phyloP scores from a whole-genome alignment of 2,113 vertebrate genomes.

The Catharus bicknelli region DNA sequence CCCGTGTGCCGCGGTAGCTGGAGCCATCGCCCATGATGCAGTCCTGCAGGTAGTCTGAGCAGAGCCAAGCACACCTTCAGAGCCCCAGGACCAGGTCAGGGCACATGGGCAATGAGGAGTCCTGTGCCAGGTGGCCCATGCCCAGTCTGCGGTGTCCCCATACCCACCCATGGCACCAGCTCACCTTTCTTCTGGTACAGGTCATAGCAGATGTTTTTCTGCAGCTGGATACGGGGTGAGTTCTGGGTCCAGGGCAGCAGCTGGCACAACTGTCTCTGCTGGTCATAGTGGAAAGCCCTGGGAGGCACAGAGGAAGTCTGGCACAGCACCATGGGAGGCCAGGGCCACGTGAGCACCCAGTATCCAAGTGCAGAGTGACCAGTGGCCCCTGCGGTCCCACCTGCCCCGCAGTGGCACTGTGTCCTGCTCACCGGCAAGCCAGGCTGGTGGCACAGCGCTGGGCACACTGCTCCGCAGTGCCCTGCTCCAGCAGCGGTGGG shows the following conservation, averaged over 20 bases:
- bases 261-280: constrained; percentile 82
- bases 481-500: constrained; percentile 21
- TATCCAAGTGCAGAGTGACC: not conserved
- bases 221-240: constrained; percentile 75
- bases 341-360: not conserved
- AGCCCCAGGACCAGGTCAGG: rapidly evolving
- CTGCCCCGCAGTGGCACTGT: rapidly evolving
- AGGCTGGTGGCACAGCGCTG: constrained; percentile 75
- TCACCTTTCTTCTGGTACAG: constrained; percentile 96
- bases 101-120: not conserved
- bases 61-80: not conserved
- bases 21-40: constrained; percentile 86
- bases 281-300: constrained; percentile 91
- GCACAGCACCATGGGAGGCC: rapidly evolving
- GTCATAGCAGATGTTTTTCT: constrained; percentile 88
- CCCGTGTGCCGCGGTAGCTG: constrained; percentile 83
- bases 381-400: not conserved
- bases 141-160: rapidly evolving
- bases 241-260: constrained; percentile 88
- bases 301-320: not conserved
- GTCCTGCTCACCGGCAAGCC: constrained; percentile 82
- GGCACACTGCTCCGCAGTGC: constrained; percentile 83
- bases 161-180: not conserved
- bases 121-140: not conserved
- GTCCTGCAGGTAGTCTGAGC: constrained; percentile 85